Percentiles rank a stretch among this genome's conserved stretches.
phyloP scores from a whole-genome alignment of 2,888 invertebrate species.

The Atethmia centrago region DNA sequence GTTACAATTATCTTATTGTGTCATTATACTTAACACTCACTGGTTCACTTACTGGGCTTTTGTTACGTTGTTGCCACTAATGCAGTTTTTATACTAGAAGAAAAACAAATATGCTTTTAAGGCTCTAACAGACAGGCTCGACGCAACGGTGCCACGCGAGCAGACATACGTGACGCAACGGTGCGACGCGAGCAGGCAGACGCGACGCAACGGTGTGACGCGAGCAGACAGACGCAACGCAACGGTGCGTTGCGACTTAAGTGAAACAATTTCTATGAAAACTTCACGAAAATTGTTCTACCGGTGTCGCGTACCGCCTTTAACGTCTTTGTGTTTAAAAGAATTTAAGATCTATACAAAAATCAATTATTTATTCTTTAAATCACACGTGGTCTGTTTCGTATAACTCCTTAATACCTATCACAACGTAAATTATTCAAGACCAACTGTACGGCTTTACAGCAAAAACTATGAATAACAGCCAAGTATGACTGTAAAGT shows the following conservation, averaged over 20 bases:
- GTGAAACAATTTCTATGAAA: too few relatives aligned
- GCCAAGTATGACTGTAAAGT: conserved; percentile 1
- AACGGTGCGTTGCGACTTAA: too few relatives aligned
- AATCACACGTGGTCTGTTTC: background rate
- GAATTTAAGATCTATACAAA: background rate
- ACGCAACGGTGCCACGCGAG: too few relatives aligned
- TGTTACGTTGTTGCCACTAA: conserved; percentile 6
- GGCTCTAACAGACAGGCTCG: too few relatives aligned
- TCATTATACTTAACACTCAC: too few relatives aligned
- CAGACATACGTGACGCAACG: too few relatives aligned
- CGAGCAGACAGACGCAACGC: too few relatives aligned
- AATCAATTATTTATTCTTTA: background rate
- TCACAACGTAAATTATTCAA: background rate
- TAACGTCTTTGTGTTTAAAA: background rate
- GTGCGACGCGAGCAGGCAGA: too few relatives aligned
- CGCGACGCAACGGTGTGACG: too few relatives aligned
- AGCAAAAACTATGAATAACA: conserved; percentile 4
- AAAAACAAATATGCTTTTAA: background rate
- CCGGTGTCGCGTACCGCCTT: too few relatives aligned
- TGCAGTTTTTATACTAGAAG: background rate
- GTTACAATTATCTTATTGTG: background rate
- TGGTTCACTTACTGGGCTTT: background rate
- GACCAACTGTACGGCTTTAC: background rate
- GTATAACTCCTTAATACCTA: background rate
- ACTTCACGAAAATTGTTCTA: too few relatives aligned